Base-by-base conservation (phyloP, 2,888 invertebrate genomes). In the Augiades crinisus region DNA sequence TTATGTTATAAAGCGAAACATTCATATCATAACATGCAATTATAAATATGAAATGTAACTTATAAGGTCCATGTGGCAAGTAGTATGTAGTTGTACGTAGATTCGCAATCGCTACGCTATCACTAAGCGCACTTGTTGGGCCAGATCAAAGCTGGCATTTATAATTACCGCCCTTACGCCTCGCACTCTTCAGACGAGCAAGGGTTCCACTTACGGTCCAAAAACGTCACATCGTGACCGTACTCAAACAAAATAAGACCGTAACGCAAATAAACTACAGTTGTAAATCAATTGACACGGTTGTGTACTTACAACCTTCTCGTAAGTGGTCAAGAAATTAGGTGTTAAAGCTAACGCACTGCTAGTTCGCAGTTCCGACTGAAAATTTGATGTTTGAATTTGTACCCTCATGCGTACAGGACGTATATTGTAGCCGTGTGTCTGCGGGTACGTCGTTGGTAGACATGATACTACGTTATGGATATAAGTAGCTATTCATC, bases 121-220 rank as follows among this genome's bases (percentile, higher is more conserved):
- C 49, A 41, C 34, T 41, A 33, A 38, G 12, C 37, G 21, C 24
- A 34, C 41, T 24, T 41, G 41, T 41, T 30, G 41, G 24, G 33
- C n/a, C 24, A 41, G 49, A 49, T 49, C 49, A 49, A 41, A 36
- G 49, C 34, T 50, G 36, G 34, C 50, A 19, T 43, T 50, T 36
- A 50, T 78, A 81, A 80, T 79, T 79, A 76, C 75, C 73, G 68
- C 76, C 64, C 77, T 77, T 64, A 56, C 71, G 60, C 73, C 56
- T 60, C 58, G 31, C 27, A 36, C 50, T 43, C 58, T 53, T 54
- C 53, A 57, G 53, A 56, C 38, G 27, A 33, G 10, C 13, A 5
- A 37, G 50, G 50, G 50, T 43, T 19, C 12, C 14, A n/a, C 10
- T 13, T n/a, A 10, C 16, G 4, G 19, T 10, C 12, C 49, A 4